Base-by-base conservation (phyloP, 2,797 vertebrate species). In the Psittacula derbiana region DNA sequence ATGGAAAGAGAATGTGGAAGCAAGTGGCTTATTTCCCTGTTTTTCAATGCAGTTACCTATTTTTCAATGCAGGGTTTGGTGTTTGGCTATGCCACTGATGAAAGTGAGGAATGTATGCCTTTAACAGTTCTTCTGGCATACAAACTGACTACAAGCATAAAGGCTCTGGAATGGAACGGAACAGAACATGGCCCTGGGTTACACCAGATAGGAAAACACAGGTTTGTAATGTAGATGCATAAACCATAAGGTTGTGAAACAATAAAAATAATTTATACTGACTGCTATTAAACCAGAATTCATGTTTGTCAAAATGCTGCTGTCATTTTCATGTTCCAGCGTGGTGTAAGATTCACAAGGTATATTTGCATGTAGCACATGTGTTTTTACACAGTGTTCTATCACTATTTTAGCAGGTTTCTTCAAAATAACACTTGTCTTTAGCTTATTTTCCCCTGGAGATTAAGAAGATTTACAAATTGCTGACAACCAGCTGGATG, bases 61-160 rank as follows among this genome's bases (percentile, higher is more conserved):
- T 65, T 72, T 86, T 76, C 55, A n/a, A 12, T 36, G 62, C 41
- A 95, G 79, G 98, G 98, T 78, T 85, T 98, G 83, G 98, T 98
- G 98, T 98, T 98, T 72, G 98, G 98, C 53, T 98, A 98, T 57
- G 98, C 98, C 73, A 98, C 97, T 4, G 98, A 98, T 79, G 98
- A 98, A 96, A 98, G 98, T 0, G 97, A 98, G n/a, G 98, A 98
- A 96, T 98, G 97, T 40, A 98, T 98, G 98, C 98, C 98, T 5
- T 61, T 98, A 81, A 98, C 98, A 72, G 58, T 98, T 80, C 89
- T 98, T 1, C 62, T 98, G 88, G 98, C 98, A 44, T 98, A 98
- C 76, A 98, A 97, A 81, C 96, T 98, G 76, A 97, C 97, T 90
- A 74, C 92, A 72, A 83, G 36, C 14, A 79, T 93, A 80, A 94